Percentiles rank a stretch among this genome's conserved stretches.
These are phyloP conservation scores for Montipora sp. DNA, from an alignment of 64 coral and sea anemone species.

Conservation along the genomic window DNA sequence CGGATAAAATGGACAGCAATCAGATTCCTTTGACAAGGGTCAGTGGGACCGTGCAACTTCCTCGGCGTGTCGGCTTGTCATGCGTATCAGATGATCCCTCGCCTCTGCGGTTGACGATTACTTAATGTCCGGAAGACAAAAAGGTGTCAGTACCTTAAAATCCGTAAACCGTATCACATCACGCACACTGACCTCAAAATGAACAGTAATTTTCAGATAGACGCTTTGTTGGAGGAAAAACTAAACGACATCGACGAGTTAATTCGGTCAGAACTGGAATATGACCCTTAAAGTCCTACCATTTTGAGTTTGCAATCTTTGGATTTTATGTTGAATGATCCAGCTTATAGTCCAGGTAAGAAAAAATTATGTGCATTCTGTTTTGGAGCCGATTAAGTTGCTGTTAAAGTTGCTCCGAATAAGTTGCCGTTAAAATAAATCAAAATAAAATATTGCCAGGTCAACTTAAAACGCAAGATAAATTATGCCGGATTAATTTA, in stretches of 20 bases:
- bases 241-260: constrained; percentile 32
- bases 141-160: background rate
- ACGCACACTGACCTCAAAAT: background rate
- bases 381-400: no score
- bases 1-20: no score
- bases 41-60: background rate
- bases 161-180: background rate
- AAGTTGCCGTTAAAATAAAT: no score
- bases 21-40: no score
- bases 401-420: no score
- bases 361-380: background rate
- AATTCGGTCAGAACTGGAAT: constrained; percentile 20
- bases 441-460: no score
- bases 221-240: constrained; percentile 4
- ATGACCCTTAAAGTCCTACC: background rate
- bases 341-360: background rate
- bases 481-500: no score
- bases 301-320: background rate
- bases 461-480: no score
- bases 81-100: background rate
- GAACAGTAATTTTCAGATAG: background rate
- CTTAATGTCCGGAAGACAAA: background rate
- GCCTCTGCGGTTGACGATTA: background rate
- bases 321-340: background rate
- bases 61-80: background rate